Base-by-base conservation (phyloP, 1,140 invertebrate species). In the Copidosoma floridanum region DNA sequence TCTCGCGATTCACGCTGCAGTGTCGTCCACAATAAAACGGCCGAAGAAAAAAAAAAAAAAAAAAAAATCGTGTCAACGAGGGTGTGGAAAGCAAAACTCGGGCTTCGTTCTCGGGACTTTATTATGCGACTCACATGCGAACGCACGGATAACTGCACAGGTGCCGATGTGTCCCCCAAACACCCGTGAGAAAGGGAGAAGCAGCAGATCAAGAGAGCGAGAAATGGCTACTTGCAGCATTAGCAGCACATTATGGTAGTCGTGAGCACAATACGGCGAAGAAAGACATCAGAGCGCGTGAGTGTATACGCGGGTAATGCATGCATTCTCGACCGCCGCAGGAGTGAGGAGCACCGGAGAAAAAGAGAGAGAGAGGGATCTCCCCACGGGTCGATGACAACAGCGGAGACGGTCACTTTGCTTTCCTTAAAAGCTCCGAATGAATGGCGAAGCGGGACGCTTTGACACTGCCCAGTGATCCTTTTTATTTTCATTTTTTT, bases 391-490 rank as follows among this genome's bases (percentile, higher is more conserved):
- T n/a, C n/a, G n/a, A n/a, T n/a, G n/a, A n/a, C n/a, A n/a, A n/a
- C n/a, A n/a, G n/a, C n/a, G n/a, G n/a, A n/a, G n/a, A 55, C 41
- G 53, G 53, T 55, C 53, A 55, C 37, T 55, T 55, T 55, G 41
- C 53, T 44, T n/a, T n/a, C 18, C 37, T 55, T 46, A 55, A 55
- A 55, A 55, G 41, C 18, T 29, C 16, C 18, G 44, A 24, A 21
- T 24, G n/a, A 26, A 7, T 14, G 3, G 44, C 21, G 3, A 1
- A 2, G 50, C 5, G 51, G 29, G n/a, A n/a, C n/a, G n/a, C n/a
- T n/a, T n/a, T n/a, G n/a, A n/a, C n/a, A n/a, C n/a, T n/a, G n/a
- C n/a, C n/a, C n/a, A n/a, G n/a, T n/a, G n/a, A n/a, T n/a, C n/a
- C n/a, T n/a, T n/a, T n/a, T n/a, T n/a, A n/a, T n/a, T n/a, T n/a